phyloP scores from a whole-genome alignment of 2,113 vertebrate genomes.

The Osmerus mordax region DNA sequence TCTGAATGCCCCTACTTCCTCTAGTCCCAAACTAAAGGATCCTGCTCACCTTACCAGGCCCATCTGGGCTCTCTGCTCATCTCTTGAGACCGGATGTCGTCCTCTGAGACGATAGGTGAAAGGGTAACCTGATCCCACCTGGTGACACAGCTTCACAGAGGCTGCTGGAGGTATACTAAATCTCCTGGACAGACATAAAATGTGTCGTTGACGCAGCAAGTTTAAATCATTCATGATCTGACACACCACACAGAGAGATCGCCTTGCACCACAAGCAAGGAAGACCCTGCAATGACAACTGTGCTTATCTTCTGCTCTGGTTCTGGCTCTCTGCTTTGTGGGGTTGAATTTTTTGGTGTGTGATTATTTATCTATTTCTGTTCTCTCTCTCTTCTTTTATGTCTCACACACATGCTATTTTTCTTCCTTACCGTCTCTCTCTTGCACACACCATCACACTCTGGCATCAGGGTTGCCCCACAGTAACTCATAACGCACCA shows the following conservation, averaged over 20 bases:
- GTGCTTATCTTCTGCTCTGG: conserved; percentile 7
- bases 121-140: conserved; percentile 55
- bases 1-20: conserved; percentile 20
- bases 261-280: conserved; percentile 32
- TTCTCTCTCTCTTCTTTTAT: background rate
- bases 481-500: conserved; percentile 47
- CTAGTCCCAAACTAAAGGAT: conserved; percentile 1
- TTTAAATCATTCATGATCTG: conserved; percentile 60
- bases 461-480: conserved; percentile 34
- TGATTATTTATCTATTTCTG: background rate
- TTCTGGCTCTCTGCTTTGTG: conserved; percentile 9
- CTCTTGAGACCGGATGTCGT: conserved; percentile 21
- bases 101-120: conserved; percentile 54
- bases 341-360: conserved; percentile 1
- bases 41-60: conserved; percentile 41
- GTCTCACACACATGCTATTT: background rate
- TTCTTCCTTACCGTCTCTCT: background rate
- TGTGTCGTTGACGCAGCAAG: conserved; percentile 43
- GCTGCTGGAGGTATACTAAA: conserved; percentile 33
- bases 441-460: conserved; percentile 16
- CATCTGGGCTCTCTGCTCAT: conserved; percentile 25
- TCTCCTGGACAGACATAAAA: conserved; percentile 55
- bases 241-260: conserved; percentile 33
- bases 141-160: conserved; percentile 40
- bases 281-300: conserved; percentile 14